Conservation (phyloP, 2,113 vertebrate species). For the Chloropsis hardwickii region DNA sequence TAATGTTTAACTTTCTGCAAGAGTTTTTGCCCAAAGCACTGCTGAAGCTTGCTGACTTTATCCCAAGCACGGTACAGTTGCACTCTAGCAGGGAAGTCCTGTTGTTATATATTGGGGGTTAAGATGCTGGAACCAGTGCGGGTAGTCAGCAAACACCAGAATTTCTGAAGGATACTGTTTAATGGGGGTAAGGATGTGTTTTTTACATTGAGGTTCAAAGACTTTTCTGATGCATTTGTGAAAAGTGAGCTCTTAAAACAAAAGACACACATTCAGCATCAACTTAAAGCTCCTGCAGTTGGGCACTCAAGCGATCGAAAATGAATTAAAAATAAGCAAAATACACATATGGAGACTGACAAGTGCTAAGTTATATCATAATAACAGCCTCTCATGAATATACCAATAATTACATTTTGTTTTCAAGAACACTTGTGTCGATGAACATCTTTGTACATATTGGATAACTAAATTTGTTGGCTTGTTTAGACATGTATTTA, state of each 20-base stretch:
- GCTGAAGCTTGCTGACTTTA: background rate
- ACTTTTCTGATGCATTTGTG: background rate
- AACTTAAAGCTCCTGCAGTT: background rate
- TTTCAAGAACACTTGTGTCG: background rate
- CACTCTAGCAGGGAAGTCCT: background rate
- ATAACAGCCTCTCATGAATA: background rate
- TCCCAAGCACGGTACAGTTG: background rate
- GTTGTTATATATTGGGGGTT: background rate
- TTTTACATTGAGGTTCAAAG: background rate
- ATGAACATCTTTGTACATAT: background rate
- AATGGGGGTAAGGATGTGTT: background rate
- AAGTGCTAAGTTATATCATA: background rate
- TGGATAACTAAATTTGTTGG: background rate
- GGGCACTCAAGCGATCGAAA: background rate
- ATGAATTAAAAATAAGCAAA: background rate
- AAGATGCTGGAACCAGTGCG: background rate
- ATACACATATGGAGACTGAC: background rate
- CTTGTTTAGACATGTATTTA: background rate
- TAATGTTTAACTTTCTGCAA: background rate
- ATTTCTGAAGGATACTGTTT: background rate
- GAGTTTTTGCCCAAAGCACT: background rate
- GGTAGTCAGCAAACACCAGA: background rate
- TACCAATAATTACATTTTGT: background rate
- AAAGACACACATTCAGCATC: background rate
- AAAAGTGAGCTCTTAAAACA: background rate